Conservation (phyloP, 2,113 vertebrate species). For the Sapajus apella region DNA sequence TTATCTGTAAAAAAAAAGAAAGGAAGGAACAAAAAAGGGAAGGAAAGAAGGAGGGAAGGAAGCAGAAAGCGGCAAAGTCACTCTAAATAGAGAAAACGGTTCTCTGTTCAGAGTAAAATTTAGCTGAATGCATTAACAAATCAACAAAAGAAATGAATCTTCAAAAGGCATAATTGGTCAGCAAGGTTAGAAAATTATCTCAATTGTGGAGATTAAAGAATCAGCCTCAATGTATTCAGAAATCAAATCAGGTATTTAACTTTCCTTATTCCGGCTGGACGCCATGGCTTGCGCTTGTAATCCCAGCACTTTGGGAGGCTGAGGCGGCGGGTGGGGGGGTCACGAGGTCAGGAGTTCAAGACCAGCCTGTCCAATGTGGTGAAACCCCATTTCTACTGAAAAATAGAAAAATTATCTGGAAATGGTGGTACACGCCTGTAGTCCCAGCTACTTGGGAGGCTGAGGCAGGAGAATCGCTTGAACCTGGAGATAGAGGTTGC, state of each 20-base stretch:
- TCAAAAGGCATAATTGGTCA: not conserved
- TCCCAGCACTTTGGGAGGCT: too few species aligned
- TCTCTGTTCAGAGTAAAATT: constrained; percentile 34
- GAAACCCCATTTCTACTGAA: too few species aligned
- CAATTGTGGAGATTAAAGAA: not conserved
- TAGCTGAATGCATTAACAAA: not conserved
- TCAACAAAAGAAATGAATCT: not conserved
- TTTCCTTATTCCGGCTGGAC: not conserved
- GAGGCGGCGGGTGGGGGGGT: too few species aligned
- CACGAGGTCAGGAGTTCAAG: too few species aligned
- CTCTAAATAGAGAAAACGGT: not conserved
- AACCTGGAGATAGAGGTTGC: too few species aligned
- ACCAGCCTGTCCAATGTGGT: too few species aligned
- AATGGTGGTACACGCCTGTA: too few species aligned
- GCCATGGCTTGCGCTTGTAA: too few species aligned
- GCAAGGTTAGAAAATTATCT: not conserved
- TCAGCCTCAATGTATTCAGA: not conserved
- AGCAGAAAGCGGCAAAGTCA: not conserved
- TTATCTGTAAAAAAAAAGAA: constrained; percentile 28
- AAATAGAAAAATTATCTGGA: too few species aligned
- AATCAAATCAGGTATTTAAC: constrained; percentile 42
- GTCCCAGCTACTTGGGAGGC: too few species aligned
- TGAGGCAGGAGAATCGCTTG: too few species aligned
- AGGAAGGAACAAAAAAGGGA: not conserved
- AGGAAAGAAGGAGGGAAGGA: not conserved